Conservation (phyloP, 1,140 invertebrate species). For the Hylaeus anthracinus region DNA sequence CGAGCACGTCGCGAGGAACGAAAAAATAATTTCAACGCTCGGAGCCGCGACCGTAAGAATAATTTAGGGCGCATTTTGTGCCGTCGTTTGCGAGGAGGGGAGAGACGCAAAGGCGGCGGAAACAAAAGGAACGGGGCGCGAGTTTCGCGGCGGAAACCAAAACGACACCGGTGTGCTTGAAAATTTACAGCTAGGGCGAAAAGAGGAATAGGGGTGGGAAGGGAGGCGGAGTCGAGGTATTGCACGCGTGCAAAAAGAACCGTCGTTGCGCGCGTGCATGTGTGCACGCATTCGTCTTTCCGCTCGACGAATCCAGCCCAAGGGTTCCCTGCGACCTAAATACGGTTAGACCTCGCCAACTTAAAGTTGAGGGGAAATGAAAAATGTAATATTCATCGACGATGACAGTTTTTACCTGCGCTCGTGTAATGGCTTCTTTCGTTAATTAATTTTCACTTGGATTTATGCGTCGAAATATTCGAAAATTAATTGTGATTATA, state of each 20-base stretch:
- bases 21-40: constrained; percentile 8
- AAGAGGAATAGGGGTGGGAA: neutral
- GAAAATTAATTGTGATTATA: no score
- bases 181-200: constrained; percentile 52
- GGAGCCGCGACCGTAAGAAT: constrained; percentile 5
- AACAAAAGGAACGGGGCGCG: constrained; percentile 25
- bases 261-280: neutral
- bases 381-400: no score
- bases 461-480: no score
- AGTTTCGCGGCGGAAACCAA: constrained; percentile 23
- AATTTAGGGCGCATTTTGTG: constrained; percentile 25
- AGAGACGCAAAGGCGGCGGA: constrained; percentile 6
- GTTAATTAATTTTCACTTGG: no score
- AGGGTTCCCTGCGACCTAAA: constrained; percentile 48
- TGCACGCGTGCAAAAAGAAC: constrained; percentile 25
- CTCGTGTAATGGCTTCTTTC: no score
- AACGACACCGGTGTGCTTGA: constrained; percentile 20
- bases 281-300: constrained; percentile 46
- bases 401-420: no score
- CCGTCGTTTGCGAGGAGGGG: neutral
- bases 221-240: neutral
- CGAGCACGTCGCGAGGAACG: neutral
- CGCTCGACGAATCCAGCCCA: constrained; percentile 22
- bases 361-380: no score
- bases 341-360: constrained; percentile 19